Conservation (phyloP, 1,140 invertebrate genomes). For the Drosophila athabasca region DNA sequence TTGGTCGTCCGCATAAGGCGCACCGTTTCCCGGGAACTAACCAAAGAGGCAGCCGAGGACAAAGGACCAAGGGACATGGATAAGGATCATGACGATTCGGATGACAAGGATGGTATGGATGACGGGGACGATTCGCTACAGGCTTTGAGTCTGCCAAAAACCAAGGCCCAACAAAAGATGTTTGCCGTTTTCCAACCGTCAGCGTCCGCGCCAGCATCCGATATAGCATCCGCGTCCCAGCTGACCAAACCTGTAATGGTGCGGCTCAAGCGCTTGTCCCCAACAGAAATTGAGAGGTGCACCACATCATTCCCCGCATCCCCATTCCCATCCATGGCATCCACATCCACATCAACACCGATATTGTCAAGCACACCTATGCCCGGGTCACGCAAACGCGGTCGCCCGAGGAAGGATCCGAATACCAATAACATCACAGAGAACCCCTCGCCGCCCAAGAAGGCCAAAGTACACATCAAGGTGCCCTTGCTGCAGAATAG, state of each 20-base stretch:
- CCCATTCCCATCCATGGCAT: too few relatives aligned
- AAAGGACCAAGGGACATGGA: too few relatives aligned
- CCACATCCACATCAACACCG: background rate
- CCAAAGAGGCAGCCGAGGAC: too few relatives aligned
- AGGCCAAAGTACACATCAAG: constrained; percentile 43
- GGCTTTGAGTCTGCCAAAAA: constrained; percentile 39
- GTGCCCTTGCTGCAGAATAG: constrained; percentile 19
- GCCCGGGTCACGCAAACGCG: constrained; percentile 4
- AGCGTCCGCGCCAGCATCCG: too few relatives aligned
- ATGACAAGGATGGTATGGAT: too few relatives aligned
- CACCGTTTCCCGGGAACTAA: too few relatives aligned
- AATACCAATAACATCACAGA: background rate
- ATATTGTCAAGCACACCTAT: too few relatives aligned
- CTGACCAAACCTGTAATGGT: constrained; percentile 2
- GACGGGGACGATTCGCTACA: background rate
- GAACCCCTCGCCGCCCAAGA: constrained; percentile 17
- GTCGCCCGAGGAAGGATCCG: background rate
- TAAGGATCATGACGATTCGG: too few relatives aligned
- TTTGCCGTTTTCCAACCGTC: constrained; percentile 35
- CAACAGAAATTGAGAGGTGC: background rate
- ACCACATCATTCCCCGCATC: background rate
- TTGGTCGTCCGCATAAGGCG: too few relatives aligned
- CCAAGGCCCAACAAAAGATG: constrained; percentile 67
- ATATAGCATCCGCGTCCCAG: too few relatives aligned
- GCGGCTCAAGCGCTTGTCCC: constrained; percentile 23